phyloP scores from a whole-genome alignment of 2,797 vertebrate species.

The Artibeus lituratus region DNA sequence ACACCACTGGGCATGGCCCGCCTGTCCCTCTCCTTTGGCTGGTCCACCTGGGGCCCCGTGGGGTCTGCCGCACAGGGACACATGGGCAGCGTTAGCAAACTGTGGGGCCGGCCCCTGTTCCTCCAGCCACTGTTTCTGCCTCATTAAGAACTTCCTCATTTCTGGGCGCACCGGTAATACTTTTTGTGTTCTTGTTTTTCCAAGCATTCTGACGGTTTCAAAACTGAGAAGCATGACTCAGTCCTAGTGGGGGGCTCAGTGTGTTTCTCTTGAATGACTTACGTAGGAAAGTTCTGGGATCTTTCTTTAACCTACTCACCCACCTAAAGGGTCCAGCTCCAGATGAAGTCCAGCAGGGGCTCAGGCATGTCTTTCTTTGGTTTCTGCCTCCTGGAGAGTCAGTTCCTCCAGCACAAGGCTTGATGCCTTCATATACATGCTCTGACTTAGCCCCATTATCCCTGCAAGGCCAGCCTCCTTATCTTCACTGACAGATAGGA shows the following conservation, averaged over 20 bases:
- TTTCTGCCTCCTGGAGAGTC: background rate
- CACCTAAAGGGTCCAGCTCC: background rate
- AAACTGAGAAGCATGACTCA: background rate
- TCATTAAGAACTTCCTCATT: background rate
- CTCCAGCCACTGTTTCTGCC: background rate
- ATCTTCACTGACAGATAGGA: background rate
- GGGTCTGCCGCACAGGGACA: fast-evolving
- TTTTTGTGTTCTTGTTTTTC: background rate
- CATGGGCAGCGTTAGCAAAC: fast-evolving
- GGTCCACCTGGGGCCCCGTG: fast-evolving
- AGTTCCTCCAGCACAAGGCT: fast-evolving
- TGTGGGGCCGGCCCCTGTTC: fast-evolving
- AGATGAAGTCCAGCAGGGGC: fast-evolving
- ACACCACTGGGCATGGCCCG: fast-evolving
- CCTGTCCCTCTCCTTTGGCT: fast-evolving
- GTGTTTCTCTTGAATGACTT: background rate
- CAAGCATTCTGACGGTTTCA: background rate
- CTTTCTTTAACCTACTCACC: background rate
- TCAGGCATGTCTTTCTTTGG: fast-evolving
- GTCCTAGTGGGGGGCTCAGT: background rate
- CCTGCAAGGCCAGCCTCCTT: background rate
- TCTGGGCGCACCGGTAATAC: background rate
- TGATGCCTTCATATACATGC: fast-evolving
- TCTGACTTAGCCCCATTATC: background rate
- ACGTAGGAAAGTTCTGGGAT: background rate